Evolutionary conservation across 2,888 invertebrate species (phyloP).

Genomic region (Acanthosoma haemorrhoidale): DNA sequence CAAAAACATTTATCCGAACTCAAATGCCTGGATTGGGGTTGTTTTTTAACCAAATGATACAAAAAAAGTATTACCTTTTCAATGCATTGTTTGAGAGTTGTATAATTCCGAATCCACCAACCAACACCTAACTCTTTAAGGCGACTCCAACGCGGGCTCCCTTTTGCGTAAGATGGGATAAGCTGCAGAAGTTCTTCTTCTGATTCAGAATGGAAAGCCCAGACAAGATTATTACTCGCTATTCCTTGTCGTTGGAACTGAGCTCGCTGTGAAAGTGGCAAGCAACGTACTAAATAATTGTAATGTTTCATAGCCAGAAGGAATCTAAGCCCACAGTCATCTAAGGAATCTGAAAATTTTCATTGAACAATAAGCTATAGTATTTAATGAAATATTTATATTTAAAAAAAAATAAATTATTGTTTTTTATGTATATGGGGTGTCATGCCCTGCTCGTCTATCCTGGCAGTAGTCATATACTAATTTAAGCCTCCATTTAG

Average conservation of each 20-base stretch:
- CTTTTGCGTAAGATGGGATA: conserved; percentile 81
- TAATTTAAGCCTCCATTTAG: too few species aligned
- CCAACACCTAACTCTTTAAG: conserved; percentile 87
- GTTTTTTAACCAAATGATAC: too few species aligned
- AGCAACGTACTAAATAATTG: conserved; percentile 85
- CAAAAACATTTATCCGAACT: too few species aligned
- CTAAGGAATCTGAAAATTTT: conserved; percentile 70
- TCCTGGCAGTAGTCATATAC: too few species aligned
- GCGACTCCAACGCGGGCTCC: conserved; percentile 81
- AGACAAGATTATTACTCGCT: conserved; percentile 85
- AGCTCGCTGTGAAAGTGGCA: conserved; percentile 83
- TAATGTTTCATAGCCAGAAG: conserved; percentile 96
- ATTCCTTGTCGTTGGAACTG: conserved; percentile 81
- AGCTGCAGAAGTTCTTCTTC: conserved; percentile 88
- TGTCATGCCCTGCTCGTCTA: background rate
- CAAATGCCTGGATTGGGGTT: too few species aligned
- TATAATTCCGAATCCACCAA: conserved; percentile 91
- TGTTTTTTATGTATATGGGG: background rate
- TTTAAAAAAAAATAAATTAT: conserved; percentile 9
- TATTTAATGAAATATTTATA: too few species aligned
- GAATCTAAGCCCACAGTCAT: conserved; percentile 95
- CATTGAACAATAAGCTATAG: background rate
- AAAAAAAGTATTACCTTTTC: conserved; percentile 73
- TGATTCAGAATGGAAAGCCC: conserved; percentile 99
- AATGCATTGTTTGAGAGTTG: conserved; percentile 72